Base-by-base conservation (phyloP, 2,113 vertebrate species). In the Peromyscus polionotus region DNA sequence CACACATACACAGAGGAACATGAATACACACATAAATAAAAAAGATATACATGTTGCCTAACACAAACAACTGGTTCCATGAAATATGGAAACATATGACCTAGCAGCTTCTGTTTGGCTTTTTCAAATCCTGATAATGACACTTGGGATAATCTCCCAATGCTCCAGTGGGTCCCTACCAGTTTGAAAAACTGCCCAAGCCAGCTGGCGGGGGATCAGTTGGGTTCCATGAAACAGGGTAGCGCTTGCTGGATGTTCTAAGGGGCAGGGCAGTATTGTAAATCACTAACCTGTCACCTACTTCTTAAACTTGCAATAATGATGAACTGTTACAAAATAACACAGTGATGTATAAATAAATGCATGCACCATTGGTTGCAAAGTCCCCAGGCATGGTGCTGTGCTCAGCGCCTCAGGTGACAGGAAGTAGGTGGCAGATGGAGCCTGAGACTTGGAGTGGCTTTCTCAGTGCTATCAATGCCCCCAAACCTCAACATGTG, bases 321-420 rank as follows among this genome's bases (percentile, higher is more conserved):
- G 77, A 75, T 39, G 63, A 90, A 93, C 79, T 51, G 72, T 63
- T 95, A 57, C 22, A 73, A 97, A 92, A 94, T 33, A 86, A 95
- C 86, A 88, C 36, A 51, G 20, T 22, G 17, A 63, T 28, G 51
- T 54, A 67, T 86, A 85, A 88, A 72, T 39, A 88, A 70, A 72
- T 39, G 33, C 36, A 72, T 1, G 72, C n/a, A 11, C 22, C 0
- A 70, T 70, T 70, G 19, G 85, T n/a, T 70, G 70, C 20, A 51
- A 61, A 61, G 33, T 88, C n/a, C 24, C 24, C 0, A 77, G 77
- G 77, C 81, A 68, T 24, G 14, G 75, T 7, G 2, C 67, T 13
- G 84, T 22, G 39, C 13, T 42, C 10, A 76, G 26, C 70, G 33
- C 39, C 70, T 42, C 24, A 7, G 42, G n/a, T 48, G 20, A 26